Conservation (phyloP, 92 coral and sea anemone genomes). For the Zoanthus sansibaricus region DNA sequence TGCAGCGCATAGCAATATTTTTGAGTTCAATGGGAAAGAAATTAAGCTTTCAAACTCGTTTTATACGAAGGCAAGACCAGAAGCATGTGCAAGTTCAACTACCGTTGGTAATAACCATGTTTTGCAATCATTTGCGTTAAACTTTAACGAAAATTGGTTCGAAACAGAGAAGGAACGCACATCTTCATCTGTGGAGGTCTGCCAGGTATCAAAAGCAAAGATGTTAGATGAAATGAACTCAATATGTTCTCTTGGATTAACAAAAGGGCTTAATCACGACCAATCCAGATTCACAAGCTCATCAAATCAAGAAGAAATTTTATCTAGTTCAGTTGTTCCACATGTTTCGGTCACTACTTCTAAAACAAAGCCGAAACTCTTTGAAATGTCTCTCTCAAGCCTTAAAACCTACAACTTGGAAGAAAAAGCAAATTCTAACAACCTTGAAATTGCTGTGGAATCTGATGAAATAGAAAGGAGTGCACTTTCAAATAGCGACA, state of each 20-base stretch:
- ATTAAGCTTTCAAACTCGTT: slow-evolving; percentile 11
- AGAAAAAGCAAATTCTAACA: background rate
- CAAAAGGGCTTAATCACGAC: background rate
- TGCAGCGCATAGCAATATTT: background rate
- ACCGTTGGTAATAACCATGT: background rate
- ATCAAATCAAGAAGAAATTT: background rate
- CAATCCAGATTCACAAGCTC: background rate
- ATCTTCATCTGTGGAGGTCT: background rate
- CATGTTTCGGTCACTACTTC: background rate
- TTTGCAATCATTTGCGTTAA: background rate
- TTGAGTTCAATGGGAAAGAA: background rate
- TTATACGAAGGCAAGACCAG: background rate
- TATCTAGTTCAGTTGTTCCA: background rate
- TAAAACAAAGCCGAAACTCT: background rate
- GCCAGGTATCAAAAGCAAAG: background rate
- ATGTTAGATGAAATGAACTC: too few species aligned
- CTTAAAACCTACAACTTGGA: background rate
- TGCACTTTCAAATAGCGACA: background rate
- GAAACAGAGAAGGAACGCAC: background rate
- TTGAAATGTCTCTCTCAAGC: background rate
- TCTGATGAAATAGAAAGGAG: background rate
- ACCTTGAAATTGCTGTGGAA: background rate
- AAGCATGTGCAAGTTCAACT: background rate
- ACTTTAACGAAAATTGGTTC: background rate
- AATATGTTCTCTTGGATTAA: background rate